Conservation (phyloP, 2,797 vertebrate genomes). For the Gephyroberyx darwinii region DNA sequence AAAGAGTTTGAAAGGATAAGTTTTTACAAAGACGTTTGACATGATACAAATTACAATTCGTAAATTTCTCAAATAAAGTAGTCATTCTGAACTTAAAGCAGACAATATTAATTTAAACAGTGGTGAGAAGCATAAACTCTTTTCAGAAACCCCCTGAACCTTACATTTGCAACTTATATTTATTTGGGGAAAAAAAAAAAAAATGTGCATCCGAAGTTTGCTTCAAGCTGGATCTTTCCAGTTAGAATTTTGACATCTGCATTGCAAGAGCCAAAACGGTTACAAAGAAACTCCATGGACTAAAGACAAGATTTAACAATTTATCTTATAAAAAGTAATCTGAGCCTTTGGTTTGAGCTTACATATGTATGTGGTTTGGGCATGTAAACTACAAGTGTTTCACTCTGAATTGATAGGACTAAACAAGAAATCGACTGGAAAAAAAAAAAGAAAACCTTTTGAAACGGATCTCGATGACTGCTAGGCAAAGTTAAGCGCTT, state of each 20-base stretch:
- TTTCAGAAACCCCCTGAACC: constrained; percentile 23
- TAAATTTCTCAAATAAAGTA: constrained; percentile 51
- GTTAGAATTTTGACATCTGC: constrained; percentile 65
- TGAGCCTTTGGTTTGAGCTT: constrained; percentile 80
- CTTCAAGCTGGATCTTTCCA: constrained; percentile 63
- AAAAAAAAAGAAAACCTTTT: constrained; percentile 8
- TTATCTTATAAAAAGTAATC: constrained; percentile 57
- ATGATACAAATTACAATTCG: constrained; percentile 39
- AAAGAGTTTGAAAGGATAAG: constrained; percentile 43
- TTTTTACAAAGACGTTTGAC: constrained; percentile 45
- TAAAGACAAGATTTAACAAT: constrained; percentile 46
- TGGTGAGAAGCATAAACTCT: constrained; percentile 27
- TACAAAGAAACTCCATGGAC: constrained; percentile 47
- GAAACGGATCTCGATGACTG: constrained; percentile 28
- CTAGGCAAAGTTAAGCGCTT: constrained; percentile 48
- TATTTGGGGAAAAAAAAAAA: constrained; percentile 45
- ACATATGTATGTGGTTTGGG: constrained; percentile 63
- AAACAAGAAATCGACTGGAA: constrained; percentile 30
- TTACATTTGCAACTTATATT: constrained; percentile 44
- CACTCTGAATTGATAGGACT: constrained; percentile 48
- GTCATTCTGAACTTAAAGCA: constrained; percentile 29
- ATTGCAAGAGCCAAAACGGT: constrained; percentile 55
- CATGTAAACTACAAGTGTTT: constrained; percentile 51
- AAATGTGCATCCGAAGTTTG: constrained; percentile 43
- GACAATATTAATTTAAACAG: constrained; percentile 29